Base-by-base conservation (phyloP, 2,113 vertebrate genomes). In the Tragelaphus scriptus region DNA sequence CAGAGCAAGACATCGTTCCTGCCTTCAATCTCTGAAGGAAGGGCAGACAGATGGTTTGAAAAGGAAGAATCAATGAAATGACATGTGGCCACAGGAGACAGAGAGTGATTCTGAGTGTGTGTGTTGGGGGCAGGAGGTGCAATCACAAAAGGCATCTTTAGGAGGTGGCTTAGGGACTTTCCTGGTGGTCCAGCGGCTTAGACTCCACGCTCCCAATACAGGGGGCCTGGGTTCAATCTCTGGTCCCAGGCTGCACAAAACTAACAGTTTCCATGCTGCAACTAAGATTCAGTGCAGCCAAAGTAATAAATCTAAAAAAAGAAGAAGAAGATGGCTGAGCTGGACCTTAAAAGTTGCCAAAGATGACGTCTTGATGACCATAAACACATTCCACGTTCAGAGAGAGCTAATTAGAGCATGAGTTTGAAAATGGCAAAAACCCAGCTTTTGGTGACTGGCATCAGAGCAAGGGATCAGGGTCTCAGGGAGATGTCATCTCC, bases 11-110 rank as follows among this genome's bases (percentile, higher is more conserved):
- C 5, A 17, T 79, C 5, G 5, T 53, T 81, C 51, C n/a, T 25
- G 6, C 26, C 7, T n/a, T 88, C 36, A 26, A 53, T 85, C 88
- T 51, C 21, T n/a, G 91, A 92, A 65, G 53, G n/a, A 88, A 96
- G 49, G 36, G 63, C 71, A 86, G 51, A 59, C 25, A 32, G 47
- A 49, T 12, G 36, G 12, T 21, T 49, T 56, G 14, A 91, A 84
- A 32, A 85, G 10, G 16, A 44, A 85, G 36, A 59, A 81, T 36
- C 55, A 36, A 23, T 47, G 58, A 63, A 56, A 59, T 59, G 58
- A 21, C 40, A 4, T 75, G 77, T 0, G 2, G 36, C 81, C 4
- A 44, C 21, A 80, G 44, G 61, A 75, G 30, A 14, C 2, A 87
- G n/a, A 82, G 55, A 68, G 12, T 44, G 26, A 65, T 30, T 88